Conservation (phyloP, 1,140 invertebrate genomes). For the Pseudomyrmex sp. region DNA sequence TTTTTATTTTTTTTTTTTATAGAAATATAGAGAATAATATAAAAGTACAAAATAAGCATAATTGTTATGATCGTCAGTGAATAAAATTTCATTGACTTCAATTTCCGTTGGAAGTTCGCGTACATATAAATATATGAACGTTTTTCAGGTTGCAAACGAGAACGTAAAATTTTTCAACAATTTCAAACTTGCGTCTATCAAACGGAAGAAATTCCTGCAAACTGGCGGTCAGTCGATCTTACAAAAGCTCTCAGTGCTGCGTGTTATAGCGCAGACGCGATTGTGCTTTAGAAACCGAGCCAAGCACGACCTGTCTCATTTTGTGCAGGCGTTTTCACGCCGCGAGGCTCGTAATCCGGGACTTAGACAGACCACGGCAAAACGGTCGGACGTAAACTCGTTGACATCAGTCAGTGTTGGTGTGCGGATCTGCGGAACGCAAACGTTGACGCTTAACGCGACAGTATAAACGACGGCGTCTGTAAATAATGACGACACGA, state of each 20-base stretch:
- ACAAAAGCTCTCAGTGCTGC: constrained; percentile 44
- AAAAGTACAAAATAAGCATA: background rate
- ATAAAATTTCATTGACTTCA: constrained; percentile 14
- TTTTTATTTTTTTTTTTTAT: background rate
- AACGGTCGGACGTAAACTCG: constrained; percentile 36
- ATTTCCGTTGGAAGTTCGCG: background rate
- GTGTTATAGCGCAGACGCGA: constrained; percentile 61
- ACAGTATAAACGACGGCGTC: constrained; percentile 8
- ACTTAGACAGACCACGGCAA: constrained; percentile 31
- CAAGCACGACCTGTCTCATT: constrained; percentile 56
- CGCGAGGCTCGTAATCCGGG: constrained; percentile 13
- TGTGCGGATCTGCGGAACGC: background rate
- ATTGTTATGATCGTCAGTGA: background rate
- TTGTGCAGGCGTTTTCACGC: constrained; percentile 62
- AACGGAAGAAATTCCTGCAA: constrained; percentile 8
- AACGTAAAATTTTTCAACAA: constrained; percentile 49
- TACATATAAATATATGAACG: background rate
- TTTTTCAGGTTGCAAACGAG: background rate
- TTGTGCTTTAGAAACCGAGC: constrained; percentile 52
- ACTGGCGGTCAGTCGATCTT: constrained; percentile 41
- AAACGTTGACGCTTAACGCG: constrained; percentile 33
- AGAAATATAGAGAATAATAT: background rate
- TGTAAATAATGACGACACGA: constrained; percentile 51
- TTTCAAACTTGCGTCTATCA: constrained; percentile 20
- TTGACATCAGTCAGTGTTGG: constrained; percentile 3